Evolutionary conservation across 2,888 invertebrate genomes (phyloP).

Genomic region (Oithona nana): DNA sequence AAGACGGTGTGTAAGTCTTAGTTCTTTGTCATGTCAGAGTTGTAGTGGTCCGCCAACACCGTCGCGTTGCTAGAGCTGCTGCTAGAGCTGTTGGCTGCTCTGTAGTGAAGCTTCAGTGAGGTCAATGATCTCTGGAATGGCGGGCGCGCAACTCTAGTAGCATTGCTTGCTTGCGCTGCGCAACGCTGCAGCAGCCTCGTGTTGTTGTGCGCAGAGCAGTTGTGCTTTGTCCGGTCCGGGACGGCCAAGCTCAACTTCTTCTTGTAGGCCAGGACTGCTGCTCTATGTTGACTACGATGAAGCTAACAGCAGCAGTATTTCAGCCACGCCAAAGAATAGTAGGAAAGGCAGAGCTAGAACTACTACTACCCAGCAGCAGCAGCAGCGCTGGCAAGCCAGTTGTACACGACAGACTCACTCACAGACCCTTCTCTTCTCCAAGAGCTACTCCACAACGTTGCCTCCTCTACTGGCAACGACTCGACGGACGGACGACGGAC

Average conservation of each 20-base stretch:
- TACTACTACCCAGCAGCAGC: background rate
- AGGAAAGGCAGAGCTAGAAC: too few relatives aligned
- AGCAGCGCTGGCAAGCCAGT: background rate
- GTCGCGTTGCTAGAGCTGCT: too few relatives aligned
- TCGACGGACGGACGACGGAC: too few relatives aligned
- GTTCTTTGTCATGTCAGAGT: background rate
- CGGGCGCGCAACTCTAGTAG: background rate
- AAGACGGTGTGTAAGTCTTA: too few relatives aligned
- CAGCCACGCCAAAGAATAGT: background rate
- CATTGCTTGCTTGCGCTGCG: too few relatives aligned
- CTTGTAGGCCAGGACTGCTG: background rate
- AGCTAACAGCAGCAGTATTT: background rate
- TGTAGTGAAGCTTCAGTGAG: background rate
- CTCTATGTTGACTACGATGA: background rate
- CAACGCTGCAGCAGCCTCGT: too few relatives aligned
- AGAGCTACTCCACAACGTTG: too few relatives aligned
- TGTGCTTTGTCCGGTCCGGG: background rate
- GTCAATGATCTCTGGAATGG: background rate
- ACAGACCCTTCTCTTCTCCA: too few relatives aligned
- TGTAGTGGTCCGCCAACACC: background rate
- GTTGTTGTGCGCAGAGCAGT: too few relatives aligned
- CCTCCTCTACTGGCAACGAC: too few relatives aligned
- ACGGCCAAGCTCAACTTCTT: background rate
- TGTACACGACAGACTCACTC: too few relatives aligned
- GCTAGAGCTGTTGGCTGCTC: too few relatives aligned